Evolutionary conservation across 1,140 invertebrate species (phyloP).

Genomic region (Globodera rostochiensis): DNA sequence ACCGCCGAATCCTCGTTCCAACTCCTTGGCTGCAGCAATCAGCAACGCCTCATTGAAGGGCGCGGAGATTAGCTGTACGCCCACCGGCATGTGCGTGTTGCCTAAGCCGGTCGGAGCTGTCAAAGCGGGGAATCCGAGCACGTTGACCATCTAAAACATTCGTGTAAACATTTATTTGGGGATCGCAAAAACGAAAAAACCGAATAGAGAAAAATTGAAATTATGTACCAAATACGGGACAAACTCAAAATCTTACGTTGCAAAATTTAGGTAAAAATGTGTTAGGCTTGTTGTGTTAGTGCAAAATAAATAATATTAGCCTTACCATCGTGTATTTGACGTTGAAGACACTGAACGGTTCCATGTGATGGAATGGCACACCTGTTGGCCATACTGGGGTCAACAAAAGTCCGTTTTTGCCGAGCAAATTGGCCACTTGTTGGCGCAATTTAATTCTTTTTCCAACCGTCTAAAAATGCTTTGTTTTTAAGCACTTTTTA

Average conservation of each 20-base stretch:
- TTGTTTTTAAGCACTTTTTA: neutral
- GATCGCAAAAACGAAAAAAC: too few relatives aligned
- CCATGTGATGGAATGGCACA: slow-evolving; percentile 67
- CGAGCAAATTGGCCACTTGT: slow-evolving; percentile 70
- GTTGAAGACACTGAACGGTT: slow-evolving; percentile 65
- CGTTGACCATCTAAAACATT: slow-evolving; percentile 27
- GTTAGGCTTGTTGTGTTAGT: neutral
- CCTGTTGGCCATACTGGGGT: slow-evolving; percentile 66
- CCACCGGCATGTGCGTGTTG: slow-evolving; percentile 78
- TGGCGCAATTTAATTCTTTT: slow-evolving; percentile 56
- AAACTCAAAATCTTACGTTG: neutral
- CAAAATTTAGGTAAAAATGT: neutral
- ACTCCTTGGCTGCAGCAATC: slow-evolving; percentile 57
- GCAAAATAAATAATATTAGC: neutral
- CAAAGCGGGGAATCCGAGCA: slow-evolving; percentile 33
- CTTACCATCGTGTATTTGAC: slow-evolving; percentile 53
- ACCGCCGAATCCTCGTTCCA: slow-evolving; percentile 61
- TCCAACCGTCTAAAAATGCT: neutral
- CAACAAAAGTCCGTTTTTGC: slow-evolving; percentile 65
- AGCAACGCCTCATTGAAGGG: slow-evolving; percentile 54
- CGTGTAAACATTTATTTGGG: neutral
- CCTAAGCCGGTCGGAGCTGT: slow-evolving; percentile 73
- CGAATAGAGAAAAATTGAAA: too few relatives aligned
- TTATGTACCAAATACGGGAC: neutral
- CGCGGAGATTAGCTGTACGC: slow-evolving; percentile 74